Percentiles rank a stretch among this genome's conserved stretches.
These are phyloP conservation scores for Arizona elegans DNA, from an alignment of 2,113 vertebrate species.

Conservation along the genomic window DNA sequence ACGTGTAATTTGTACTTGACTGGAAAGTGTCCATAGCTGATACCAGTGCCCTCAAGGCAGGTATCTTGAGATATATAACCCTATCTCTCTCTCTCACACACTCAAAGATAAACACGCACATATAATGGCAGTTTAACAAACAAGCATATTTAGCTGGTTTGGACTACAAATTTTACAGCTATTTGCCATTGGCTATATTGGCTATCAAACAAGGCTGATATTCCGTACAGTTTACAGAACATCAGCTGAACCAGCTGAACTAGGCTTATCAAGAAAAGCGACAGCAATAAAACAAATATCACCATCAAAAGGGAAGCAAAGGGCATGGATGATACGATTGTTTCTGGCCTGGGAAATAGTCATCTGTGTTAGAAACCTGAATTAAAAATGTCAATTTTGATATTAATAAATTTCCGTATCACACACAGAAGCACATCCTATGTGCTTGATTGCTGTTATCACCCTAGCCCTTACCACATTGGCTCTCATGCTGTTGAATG, in stretches of 20 bases:
- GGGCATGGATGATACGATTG: constrained; percentile 17
- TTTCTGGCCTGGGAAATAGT: neutral
- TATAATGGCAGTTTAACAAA: no score
- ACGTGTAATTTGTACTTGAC: neutral
- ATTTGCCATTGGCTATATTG: neutral
- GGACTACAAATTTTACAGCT: neutral
- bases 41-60: neutral
- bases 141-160: neutral
- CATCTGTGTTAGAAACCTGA: neutral
- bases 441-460: neutral
- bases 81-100: neutral
- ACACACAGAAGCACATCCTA: neutral
- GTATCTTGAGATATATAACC: neutral
- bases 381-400: neutral
- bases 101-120: neutral
- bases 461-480: neutral
- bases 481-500: neutral
- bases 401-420: neutral
- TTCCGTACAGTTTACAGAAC: neutral
- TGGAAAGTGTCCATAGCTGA: neutral
- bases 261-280: neutral
- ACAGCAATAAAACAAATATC: neutral
- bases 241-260: neutral
- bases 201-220: neutral
- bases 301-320: neutral